phyloP scores from a whole-genome alignment of 2,113 vertebrate species.

The Datnioides undecimradiatus region DNA sequence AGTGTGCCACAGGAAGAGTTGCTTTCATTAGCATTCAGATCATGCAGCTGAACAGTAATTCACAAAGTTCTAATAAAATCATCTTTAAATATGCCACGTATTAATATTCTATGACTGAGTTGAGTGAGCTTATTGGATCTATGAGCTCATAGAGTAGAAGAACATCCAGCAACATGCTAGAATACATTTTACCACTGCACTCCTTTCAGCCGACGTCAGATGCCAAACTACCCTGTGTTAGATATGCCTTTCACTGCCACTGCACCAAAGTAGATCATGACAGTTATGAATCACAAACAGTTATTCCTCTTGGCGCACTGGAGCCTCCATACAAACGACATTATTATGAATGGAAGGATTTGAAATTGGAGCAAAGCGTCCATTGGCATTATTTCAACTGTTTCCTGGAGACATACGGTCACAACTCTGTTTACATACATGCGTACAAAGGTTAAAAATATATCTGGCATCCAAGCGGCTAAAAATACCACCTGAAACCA shows the following conservation, averaged over 20 bases:
- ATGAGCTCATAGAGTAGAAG: background rate
- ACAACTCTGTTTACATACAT: background rate
- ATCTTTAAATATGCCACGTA: background rate
- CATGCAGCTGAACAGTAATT: too few relatives aligned
- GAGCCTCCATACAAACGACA: background rate
- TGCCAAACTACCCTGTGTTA: too few relatives aligned
- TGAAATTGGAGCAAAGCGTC: background rate
- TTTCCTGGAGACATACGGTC: background rate
- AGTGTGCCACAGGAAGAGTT: background rate
- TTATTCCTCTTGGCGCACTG: slow-evolving; percentile 9
- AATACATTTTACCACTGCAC: too few relatives aligned
- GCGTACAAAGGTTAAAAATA: slow-evolving; percentile 11
- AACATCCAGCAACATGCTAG: background rate
- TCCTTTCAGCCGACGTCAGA: too few relatives aligned
- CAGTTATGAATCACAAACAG: too few relatives aligned
- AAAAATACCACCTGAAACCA: slow-evolving; percentile 14
- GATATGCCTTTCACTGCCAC: too few relatives aligned
- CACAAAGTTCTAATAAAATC: background rate
- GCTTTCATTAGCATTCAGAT: background rate
- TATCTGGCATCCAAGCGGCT: slow-evolving; percentile 8
- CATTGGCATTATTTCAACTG: slow-evolving; percentile 45
- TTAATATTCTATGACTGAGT: background rate
- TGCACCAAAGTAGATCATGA: too few relatives aligned
- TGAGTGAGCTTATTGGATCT: too few relatives aligned
- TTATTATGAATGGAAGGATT: background rate